Evolutionary conservation across 2,113 vertebrate species (phyloP), one percentile per base, ranked within the genome.

Genomic region (Xerus inauris): DNA sequence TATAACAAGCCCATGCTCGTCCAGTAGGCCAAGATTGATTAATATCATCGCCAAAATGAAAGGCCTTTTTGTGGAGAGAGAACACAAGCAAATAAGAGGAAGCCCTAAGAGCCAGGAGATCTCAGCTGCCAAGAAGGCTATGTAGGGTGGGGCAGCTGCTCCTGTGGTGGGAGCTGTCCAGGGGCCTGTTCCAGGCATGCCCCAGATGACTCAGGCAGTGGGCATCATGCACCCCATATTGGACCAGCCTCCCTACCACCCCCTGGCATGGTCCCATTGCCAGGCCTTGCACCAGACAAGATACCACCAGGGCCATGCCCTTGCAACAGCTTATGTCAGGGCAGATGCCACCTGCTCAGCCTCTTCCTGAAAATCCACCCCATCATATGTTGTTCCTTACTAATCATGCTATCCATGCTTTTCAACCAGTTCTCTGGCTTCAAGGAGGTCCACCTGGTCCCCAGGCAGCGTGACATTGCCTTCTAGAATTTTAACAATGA

Each of bases 1-100:
- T 57, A 57, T 57, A 8, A 57, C 54, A 57, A 19, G 20, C 5
- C 19, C 54, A 20, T 6, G 99, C 98, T 99, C 32, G 99, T 99
- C 95, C 99, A 99, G 91, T 99, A 99, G 5, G 96, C 99, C 75
- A 99, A 99, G 95, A 95, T 94, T 0, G 99, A 99, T 98, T 99
- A 99, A 99, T 97, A 99, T 99, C 82, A 99, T 99, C n/a, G 99
- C 99, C 24, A 99, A 99, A 97, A 99, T 99, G 99, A 99, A 99
- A 96, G 99, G 99, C 7, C 99, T 99, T 0, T 99, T 98, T 0
- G 99, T 99, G 84, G 99, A 99, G 94, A 99, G 99, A 3, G 99
- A 99, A 89, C 99, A 99, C 35, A 99, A 99, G 95, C 99, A 35
- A 99, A 99, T 96, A 99, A 99, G 96, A 99, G 98, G 96, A 99